Evolutionary conservation across 2,888 invertebrate species (phyloP), one percentile per base, ranked within the genome.

Genomic region (Eretmocerus hayati): DNA sequence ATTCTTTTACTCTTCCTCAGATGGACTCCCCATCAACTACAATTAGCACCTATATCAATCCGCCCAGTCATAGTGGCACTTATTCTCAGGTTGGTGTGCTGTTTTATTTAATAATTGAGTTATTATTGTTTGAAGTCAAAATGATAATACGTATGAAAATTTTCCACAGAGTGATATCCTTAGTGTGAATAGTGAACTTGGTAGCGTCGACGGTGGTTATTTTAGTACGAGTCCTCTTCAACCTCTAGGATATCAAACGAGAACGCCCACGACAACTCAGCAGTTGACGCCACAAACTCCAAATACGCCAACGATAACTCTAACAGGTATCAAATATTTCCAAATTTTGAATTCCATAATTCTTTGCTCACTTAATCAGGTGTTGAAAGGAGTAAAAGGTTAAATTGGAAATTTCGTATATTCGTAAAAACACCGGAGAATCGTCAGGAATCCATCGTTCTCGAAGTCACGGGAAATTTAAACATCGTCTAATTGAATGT

Each of bases 241-340:
- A 42, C 78, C 75, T 64, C 60, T 69, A 59, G 62, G 63, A 48
- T 69, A 67, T 62, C 66, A 67, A 54, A 57, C 68, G 42, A 61
- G 64, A 58, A 64, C 68, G 63, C 70, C 75, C 56, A 65, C 69
- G 71, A 67, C 75, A 70, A 64, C 76, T 53, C 63, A 67, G 59
- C 61, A 70, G 59, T 65, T 76, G 52, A 77, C 78, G 41, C 76
- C 79, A 9, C 80, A 79, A 58, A 81, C 83, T 56, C 83, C 83
- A 56, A 82, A 85, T 74, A 87, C 88, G 62, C 87, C 88, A 59
- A 85, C 85, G 59, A 89, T 90, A 71, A 85, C 87, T 72, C 80
- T 89, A 69, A 87, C 87, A 70, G 87, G 88, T 87, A 67, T 62
- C 13, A n/a, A n/a, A n/a, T n/a, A n/a, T n/a, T n/a, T n/a, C n/a